phyloP scores from a whole-genome alignment of 2,113 vertebrate species.

The Heloderma charlesbogerti region DNA sequence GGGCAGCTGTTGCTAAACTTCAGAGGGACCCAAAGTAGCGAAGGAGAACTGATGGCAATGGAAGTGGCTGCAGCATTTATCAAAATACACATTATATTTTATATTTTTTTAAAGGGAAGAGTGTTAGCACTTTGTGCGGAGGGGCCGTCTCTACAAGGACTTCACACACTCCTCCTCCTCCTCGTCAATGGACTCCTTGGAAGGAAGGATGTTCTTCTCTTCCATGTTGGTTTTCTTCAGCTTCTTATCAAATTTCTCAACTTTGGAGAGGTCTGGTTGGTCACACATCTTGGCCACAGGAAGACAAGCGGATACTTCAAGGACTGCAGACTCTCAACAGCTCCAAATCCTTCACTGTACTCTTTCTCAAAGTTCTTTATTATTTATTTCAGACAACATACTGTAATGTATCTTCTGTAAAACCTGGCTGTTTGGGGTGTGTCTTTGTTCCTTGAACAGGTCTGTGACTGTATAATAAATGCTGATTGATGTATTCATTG shows the following conservation, averaged over 20 bases:
- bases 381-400: no score
- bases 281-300: constrained; percentile 83
- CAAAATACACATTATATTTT: constrained; percentile 10
- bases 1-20: constrained; percentile 24
- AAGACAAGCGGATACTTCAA: not conserved
- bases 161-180: constrained; percentile 83
- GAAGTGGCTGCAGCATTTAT: constrained; percentile 44
- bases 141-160: constrained; percentile 65
- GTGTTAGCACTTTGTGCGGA: constrained; percentile 37
- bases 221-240: constrained; percentile 82
- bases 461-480: no score
- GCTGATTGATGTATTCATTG: no score
- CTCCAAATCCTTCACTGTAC: not conserved
- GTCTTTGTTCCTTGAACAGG: no score
- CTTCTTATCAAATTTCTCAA: constrained; percentile 83
- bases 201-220: constrained; percentile 83
- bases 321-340: not conserved
- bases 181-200: constrained; percentile 82
- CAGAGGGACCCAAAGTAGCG: constrained; percentile 31
- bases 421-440: no score
- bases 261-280: constrained; percentile 89
- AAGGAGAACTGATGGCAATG: constrained; percentile 17
- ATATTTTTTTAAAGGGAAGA: constrained; percentile 40
- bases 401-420: no score
- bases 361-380: not conserved